Conservation (phyloP, 2,888 invertebrate species). For the Malacosoma neustria region DNA sequence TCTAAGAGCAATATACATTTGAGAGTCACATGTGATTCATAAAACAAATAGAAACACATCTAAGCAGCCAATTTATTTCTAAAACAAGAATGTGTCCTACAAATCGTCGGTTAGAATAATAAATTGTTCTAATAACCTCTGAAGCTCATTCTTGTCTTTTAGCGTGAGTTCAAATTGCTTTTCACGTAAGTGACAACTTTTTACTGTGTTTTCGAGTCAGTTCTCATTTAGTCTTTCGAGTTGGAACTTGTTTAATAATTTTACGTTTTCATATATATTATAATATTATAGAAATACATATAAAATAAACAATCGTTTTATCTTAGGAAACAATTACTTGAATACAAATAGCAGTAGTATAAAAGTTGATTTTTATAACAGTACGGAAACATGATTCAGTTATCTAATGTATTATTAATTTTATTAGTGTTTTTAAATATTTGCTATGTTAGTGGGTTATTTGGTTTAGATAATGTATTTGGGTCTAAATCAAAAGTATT, state of each 20-base stretch:
- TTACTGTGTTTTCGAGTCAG: constrained; percentile 8
- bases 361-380: no score
- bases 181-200: constrained; percentile 2
- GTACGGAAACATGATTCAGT: constrained; percentile 15
- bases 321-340: no score
- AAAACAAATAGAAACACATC: no score
- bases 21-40: no score
- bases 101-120: no score
- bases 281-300: no score
- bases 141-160: constrained; percentile 3
- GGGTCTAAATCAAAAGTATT: constrained; percentile 41
- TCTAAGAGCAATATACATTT: no score
- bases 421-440: constrained; percentile 16
- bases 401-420: constrained; percentile 9
- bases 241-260: neutral
- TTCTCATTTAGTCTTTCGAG: constrained; percentile 1
- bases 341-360: no score
- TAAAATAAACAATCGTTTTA: no score
- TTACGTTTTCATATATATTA: no score
- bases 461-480: constrained; percentile 9
- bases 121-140: constrained; percentile 9
- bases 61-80: no score
- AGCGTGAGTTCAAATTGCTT: constrained; percentile 2
- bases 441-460: constrained; percentile 15
- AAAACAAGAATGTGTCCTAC: no score